phyloP scores from a whole-genome alignment of 2,113 vertebrate species.

The Sceloporus tristichus region DNA sequence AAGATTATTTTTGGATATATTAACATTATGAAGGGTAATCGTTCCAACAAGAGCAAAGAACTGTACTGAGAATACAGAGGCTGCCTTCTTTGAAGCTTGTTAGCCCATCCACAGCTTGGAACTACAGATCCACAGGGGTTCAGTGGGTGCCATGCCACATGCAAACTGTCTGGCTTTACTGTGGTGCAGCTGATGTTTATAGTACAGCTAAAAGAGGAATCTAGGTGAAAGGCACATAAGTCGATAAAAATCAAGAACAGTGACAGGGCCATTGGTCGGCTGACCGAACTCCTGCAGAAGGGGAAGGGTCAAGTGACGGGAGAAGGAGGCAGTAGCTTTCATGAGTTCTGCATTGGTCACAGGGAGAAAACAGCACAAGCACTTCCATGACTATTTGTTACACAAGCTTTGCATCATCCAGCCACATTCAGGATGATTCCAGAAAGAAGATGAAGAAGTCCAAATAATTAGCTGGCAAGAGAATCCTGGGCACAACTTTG shows the following conservation, averaged over 20 bases:
- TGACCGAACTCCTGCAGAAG: background rate
- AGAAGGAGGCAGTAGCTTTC: no score
- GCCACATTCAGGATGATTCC: background rate
- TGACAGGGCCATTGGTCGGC: background rate
- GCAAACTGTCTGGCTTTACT: background rate
- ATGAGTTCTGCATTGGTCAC: background rate
- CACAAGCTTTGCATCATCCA: background rate
- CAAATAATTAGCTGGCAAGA: background rate
- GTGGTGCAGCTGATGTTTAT: background rate
- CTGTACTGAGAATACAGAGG: background rate
- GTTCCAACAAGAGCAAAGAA: background rate
- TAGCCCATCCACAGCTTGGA: background rate
- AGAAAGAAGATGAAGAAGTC: background rate
- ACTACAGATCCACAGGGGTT: background rate
- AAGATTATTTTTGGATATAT: background rate
- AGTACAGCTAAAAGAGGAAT: background rate
- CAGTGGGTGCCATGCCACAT: background rate
- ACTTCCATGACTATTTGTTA: background rate
- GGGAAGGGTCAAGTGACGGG: background rate
- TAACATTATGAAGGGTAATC: background rate
- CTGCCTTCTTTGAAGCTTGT: background rate
- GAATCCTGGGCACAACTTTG: no score
- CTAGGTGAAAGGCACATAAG: slow-evolving; percentile 7
- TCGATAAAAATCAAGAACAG: slow-evolving; percentile 1
- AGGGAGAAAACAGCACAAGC: background rate